phyloP scores from a whole-genome alignment of 2,113 vertebrate genomes.

The Anhinga rufa region DNA sequence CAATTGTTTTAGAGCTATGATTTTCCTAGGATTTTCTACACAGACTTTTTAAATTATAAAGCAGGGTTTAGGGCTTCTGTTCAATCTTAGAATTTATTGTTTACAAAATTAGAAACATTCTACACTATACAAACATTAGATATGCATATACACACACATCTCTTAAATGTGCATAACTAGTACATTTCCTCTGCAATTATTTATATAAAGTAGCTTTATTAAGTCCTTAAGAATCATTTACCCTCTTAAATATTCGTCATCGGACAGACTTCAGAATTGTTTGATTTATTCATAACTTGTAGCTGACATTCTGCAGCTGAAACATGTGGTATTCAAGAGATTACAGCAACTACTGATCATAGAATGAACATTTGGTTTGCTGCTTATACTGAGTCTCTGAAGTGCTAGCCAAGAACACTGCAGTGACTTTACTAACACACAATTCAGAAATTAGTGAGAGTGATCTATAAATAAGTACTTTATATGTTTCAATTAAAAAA shows the following conservation, averaged over 20 bases:
- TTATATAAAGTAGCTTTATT: background rate
- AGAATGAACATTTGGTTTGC: background rate
- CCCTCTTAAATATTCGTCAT: background rate
- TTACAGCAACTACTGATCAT: background rate
- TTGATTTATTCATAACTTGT: background rate
- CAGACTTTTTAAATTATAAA: conserved; percentile 35
- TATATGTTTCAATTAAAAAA: background rate
- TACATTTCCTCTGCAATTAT: background rate
- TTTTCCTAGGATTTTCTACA: conserved; percentile 8
- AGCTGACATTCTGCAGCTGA: background rate
- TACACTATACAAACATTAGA: background rate
- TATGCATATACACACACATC: background rate
- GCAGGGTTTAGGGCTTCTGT: conserved; percentile 49
- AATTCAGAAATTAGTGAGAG: background rate
- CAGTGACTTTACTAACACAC: background rate
- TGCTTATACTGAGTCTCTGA: background rate
- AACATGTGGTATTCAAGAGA: background rate
- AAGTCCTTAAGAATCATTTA: background rate
- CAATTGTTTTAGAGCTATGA: background rate
- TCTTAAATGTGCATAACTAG: background rate
- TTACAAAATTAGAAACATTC: conserved; percentile 66
- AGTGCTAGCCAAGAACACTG: background rate
- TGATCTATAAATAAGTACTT: background rate
- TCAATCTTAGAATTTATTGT: conserved; percentile 57
- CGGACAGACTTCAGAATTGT: background rate